These are phyloP conservation scores for Antheraea pernyi DNA, from an alignment of 1,140 invertebrate species.

Conservation along the genomic window DNA sequence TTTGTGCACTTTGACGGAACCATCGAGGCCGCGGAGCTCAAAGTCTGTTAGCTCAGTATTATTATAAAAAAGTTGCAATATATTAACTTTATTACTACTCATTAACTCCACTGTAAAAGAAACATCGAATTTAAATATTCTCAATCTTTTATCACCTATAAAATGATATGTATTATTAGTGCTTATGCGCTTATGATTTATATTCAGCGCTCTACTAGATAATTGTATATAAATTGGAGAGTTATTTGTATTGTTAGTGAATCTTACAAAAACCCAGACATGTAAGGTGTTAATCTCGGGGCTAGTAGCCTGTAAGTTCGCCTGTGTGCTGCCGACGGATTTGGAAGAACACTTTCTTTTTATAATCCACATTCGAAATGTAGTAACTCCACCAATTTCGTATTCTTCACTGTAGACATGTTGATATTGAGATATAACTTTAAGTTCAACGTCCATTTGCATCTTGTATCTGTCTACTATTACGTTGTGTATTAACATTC, in stretches of 20 bases:
- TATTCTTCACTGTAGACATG: not conserved
- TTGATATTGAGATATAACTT: not conserved
- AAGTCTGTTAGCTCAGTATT: conserved; percentile 22
- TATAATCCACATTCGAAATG: not conserved
- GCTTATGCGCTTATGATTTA: not conserved
- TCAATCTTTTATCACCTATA: not conserved
- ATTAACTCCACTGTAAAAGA: not conserved
- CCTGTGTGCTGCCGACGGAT: not conserved
- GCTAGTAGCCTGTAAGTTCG: too few species aligned
- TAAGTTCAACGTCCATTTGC: not conserved
- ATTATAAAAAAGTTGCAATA: not conserved
- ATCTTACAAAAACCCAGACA: not conserved
- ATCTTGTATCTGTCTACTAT: not conserved
- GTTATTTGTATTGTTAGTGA: not conserved
- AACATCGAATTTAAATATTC: not conserved
- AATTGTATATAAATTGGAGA: not conserved
- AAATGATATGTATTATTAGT: not conserved
- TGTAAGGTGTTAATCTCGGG: not conserved
- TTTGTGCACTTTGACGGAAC: conserved; percentile 33
- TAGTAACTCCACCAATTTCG: not conserved
- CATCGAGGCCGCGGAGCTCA: conserved; percentile 35
- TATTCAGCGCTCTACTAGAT: not conserved
- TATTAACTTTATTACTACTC: not conserved
- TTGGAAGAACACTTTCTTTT: not conserved
- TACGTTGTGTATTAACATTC: not conserved